Evolutionary conservation across 2,797 vertebrate genomes (phyloP).

Genomic region (Rhinella marina): DNA sequence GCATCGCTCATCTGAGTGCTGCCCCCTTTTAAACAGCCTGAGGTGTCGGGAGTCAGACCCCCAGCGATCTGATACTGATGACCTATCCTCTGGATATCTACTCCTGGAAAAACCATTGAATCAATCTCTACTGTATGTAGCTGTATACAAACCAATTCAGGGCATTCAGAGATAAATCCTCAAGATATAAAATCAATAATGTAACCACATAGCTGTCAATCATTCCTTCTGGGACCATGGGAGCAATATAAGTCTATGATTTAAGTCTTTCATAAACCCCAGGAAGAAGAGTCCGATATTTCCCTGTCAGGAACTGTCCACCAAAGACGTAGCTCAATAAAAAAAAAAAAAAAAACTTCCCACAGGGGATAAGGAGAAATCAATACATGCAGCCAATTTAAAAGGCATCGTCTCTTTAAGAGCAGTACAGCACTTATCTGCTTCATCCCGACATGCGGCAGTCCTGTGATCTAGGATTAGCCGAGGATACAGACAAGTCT

Average conservation of each 20-base stretch:
- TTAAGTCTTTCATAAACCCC: slow-evolving; percentile 29
- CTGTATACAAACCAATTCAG: too few relatives aligned
- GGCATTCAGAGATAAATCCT: not conserved
- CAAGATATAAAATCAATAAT: not conserved
- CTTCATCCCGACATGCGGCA: not conserved
- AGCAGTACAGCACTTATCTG: slow-evolving; percentile 7
- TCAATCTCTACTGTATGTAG: not conserved
- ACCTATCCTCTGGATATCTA: too few relatives aligned
- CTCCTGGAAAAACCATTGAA: too few relatives aligned
- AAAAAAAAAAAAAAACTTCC: slow-evolving; percentile 56
- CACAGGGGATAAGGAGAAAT: slow-evolving; percentile 2
- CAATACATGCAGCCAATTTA: slow-evolving; percentile 27
- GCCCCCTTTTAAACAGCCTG: too few relatives aligned
- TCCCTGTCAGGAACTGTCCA: slow-evolving; percentile 58
- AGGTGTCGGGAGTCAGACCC: too few relatives aligned
- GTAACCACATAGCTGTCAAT: slow-evolving; percentile 17
- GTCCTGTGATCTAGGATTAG: slow-evolving; percentile 35
- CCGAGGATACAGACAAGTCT: slow-evolving; percentile 4
- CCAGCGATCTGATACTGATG: too few relatives aligned
- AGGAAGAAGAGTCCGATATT: slow-evolving; percentile 13
- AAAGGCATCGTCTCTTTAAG: not conserved
- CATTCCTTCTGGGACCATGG: slow-evolving; percentile 3
- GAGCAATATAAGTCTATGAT: slow-evolving; percentile 36
- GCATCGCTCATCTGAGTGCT: too few relatives aligned
- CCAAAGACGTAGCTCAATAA: slow-evolving; percentile 70